A percentile compares a stretch with the other conserved stretches of the same genome.
These are phyloP conservation scores for Melangyna quadrimaculata DNA, from an alignment of 2,888 invertebrate genomes.

Conservation along the genomic window DNA sequence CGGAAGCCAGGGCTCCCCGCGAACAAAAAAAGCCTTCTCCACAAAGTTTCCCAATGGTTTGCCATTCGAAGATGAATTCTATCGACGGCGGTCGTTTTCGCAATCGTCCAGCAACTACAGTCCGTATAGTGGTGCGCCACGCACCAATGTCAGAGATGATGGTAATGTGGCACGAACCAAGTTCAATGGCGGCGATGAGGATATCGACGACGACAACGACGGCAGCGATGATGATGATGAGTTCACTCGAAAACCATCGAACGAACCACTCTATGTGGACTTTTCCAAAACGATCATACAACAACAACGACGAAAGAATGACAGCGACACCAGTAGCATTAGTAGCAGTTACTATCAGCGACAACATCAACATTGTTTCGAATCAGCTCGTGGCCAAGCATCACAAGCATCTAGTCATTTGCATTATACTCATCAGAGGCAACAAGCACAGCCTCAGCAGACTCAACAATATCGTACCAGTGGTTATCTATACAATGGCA, in stretches of 20 bases:
- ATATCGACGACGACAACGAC: conserved; percentile 44
- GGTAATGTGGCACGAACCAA: conserved; percentile 71
- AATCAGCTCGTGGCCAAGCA: conserved; percentile 59
- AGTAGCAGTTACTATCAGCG: conserved; percentile 69
- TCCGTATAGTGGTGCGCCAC: conserved; percentile 76
- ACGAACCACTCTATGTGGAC: conserved; percentile 80
- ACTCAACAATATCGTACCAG: conserved; percentile 51
- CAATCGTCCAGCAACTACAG: conserved; percentile 81
- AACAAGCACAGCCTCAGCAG: conserved; percentile 10
- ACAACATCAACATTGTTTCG: conserved; percentile 68
- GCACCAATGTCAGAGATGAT: conserved; percentile 68
- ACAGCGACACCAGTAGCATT: conserved; percentile 45
- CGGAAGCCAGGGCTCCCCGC: conserved; percentile 79
- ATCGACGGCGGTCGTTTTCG: conserved; percentile 78
- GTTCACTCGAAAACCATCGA: conserved; percentile 80
- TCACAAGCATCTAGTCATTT: conserved; percentile 63
- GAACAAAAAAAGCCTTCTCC: conserved; percentile 79
- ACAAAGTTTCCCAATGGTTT: conserved; percentile 80
- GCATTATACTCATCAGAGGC: conserved; percentile 62
- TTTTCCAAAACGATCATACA: conserved; percentile 79
- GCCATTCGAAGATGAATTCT: conserved; percentile 81
- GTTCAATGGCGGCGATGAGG: conserved; percentile 58
- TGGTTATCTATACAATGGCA: conserved; percentile 58
- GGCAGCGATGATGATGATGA: conserved; percentile 76
- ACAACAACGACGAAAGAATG: conserved; percentile 67